A percentile compares a stretch with the other conserved stretches of the same genome.
phyloP scores from a whole-genome alignment of 2,888 invertebrate species.

The Chromoteleia sp. region DNA sequence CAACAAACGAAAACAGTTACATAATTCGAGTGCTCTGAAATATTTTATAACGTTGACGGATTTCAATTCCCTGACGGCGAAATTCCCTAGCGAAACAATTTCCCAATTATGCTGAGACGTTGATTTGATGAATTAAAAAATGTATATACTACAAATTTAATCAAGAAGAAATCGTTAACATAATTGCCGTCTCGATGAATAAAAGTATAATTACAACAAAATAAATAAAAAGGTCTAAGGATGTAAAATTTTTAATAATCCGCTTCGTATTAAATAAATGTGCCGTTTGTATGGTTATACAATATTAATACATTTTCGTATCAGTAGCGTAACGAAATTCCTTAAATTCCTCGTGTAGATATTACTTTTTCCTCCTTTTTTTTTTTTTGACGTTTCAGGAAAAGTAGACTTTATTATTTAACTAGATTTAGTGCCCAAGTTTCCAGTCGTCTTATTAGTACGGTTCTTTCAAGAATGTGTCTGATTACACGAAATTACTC shows the following conservation, averaged over 20 bases:
- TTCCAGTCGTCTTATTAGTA: conserved; percentile 40
- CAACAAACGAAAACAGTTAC: conserved; percentile 1
- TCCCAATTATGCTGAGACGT: neutral
- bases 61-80: neutral
- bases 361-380: conserved; percentile 2
- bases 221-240: too few species aligned
- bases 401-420: conserved; percentile 42
- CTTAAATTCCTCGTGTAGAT: neutral
- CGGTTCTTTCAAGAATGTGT: conserved; percentile 45
- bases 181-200: too few species aligned
- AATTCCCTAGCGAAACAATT: neutral
- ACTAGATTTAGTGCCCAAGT: conserved; percentile 36
- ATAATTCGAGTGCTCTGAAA: neutral
- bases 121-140: neutral
- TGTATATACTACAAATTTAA: neutral
- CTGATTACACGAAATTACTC: conserved; percentile 55
- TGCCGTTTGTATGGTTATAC: neutral
- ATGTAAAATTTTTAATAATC: neutral
- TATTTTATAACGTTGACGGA: neutral
- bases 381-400: conserved; percentile 17
- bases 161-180: neutral
- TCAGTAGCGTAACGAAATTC: conserved; percentile 7
- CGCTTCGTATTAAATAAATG: neutral
- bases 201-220: too few species aligned
- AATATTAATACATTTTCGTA: conserved; percentile 6